Percentiles rank a stretch among this genome's conserved stretches.
These are phyloP conservation scores for Trilocha varians DNA, from an alignment of 2,888 invertebrate species.

Conservation along the genomic window DNA sequence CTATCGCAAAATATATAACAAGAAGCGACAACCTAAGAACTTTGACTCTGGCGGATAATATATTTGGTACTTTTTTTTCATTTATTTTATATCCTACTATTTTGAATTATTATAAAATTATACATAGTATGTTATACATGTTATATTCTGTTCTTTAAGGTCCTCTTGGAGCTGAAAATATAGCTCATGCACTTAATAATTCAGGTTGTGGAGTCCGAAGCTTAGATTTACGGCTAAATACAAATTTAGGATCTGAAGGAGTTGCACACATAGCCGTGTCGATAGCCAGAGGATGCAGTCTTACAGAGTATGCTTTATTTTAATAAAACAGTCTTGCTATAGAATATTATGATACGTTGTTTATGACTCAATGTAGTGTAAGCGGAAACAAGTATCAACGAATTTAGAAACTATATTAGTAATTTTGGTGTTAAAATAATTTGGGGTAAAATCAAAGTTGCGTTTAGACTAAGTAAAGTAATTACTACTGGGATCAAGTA, in stretches of 20 bases:
- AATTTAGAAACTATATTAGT: no score
- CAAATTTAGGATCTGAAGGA: slow-evolving; percentile 57
- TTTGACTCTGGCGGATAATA: slow-evolving; percentile 68
- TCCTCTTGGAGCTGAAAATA: slow-evolving; percentile 48
- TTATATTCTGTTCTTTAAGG: slow-evolving; percentile 27
- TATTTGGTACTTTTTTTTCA: slow-evolving; percentile 46
- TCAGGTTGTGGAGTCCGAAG: slow-evolving; percentile 45
- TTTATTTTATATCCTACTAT: neutral
- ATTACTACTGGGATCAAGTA: no score
- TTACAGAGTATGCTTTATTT: slow-evolving; percentile 57
- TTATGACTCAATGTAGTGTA: no score
- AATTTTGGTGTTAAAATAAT: no score
- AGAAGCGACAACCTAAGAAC: slow-evolving; percentile 58
- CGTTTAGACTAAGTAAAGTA: no score
- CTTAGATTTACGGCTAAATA: slow-evolving; percentile 58
- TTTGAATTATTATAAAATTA: neutral
- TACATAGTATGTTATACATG: no score
- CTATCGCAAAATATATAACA: slow-evolving; percentile 72
- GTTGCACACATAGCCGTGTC: slow-evolving; percentile 59
- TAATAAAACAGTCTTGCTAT: no score
- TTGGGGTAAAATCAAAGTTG: no score
- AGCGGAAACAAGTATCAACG: no score
- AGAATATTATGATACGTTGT: no score
- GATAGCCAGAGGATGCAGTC: slow-evolving; percentile 62
- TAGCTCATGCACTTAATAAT: slow-evolving; percentile 56